A percentile compares a stretch with the other conserved stretches of the same genome.
Evolutionary conservation across 2,888 invertebrate species (phyloP).

Genomic region (Dromius quadrimaculatus): DNA sequence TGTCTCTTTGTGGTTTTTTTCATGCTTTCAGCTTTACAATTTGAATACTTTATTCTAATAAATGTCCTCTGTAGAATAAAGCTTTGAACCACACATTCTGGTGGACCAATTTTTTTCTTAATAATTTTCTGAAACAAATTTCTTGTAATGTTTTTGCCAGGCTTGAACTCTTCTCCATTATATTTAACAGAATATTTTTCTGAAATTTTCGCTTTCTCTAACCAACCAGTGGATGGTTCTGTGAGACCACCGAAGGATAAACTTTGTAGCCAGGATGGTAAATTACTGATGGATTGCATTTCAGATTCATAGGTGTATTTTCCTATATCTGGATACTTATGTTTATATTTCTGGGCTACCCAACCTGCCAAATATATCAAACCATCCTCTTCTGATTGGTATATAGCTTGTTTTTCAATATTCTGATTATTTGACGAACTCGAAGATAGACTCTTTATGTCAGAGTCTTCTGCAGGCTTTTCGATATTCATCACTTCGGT

Average conservation of each 20-base stretch:
- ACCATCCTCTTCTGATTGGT: conserved; percentile 36
- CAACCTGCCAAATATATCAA: conserved; percentile 52
- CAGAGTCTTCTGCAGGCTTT: background rate
- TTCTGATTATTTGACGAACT: too few relatives aligned
- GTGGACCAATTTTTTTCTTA: background rate
- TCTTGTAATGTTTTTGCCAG: conserved; percentile 24
- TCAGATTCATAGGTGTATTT: conserved; percentile 46
- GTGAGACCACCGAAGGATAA: conserved; percentile 54
- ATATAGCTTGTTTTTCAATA: background rate
- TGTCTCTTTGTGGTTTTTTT: too few relatives aligned
- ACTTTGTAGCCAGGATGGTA: conserved; percentile 54
- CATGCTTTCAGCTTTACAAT: too few relatives aligned
- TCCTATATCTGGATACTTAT: conserved; percentile 51
- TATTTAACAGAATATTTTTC: conserved; percentile 52
- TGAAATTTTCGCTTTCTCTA: conserved; percentile 41
- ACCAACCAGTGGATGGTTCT: conserved; percentile 53
- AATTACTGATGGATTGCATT: conserved; percentile 37
- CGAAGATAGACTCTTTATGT: too few relatives aligned
- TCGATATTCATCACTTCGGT: background rate
- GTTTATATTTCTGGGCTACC: conserved; percentile 50
- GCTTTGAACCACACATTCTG: conserved; percentile 16
- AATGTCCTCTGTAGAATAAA: conserved; percentile 50
- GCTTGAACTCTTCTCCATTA: conserved; percentile 35
- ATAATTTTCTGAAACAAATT: conserved; percentile 33
- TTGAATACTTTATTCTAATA: conserved; percentile 52